Evolutionary conservation across 2,888 invertebrate species (phyloP).

Genomic region (Hyppa rectilinea): DNA sequence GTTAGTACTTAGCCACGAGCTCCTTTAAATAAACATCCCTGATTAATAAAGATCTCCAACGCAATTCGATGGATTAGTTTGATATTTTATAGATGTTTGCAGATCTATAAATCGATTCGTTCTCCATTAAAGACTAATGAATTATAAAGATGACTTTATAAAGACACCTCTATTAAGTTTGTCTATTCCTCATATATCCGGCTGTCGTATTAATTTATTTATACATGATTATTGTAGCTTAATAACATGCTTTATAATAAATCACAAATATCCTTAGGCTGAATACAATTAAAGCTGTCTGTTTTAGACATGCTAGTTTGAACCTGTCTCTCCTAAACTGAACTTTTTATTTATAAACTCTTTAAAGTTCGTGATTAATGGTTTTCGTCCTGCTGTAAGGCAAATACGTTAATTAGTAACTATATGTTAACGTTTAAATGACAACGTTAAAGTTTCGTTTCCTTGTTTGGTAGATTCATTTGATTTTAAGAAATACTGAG

Average conservation of each 20-base stretch:
- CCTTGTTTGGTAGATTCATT: slow-evolving; percentile 41
- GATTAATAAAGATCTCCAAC: not conserved
- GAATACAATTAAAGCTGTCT: slow-evolving; percentile 40
- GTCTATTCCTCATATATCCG: slow-evolving; percentile 17
- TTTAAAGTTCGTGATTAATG: slow-evolving; percentile 67
- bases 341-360: slow-evolving; percentile 63
- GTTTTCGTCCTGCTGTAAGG: slow-evolving; percentile 59
- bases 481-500: not conserved
- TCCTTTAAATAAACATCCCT: not conserved
- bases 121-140: not conserved
- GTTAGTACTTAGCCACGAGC: too few relatives aligned
- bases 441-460: slow-evolving; percentile 47
- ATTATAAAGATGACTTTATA: slow-evolving; percentile 28
- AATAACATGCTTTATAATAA: slow-evolving; percentile 42
- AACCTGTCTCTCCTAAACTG: slow-evolving; percentile 54
- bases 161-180: slow-evolving; percentile 16
- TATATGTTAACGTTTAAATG: slow-evolving; percentile 58
- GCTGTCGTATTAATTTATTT: slow-evolving; percentile 48
- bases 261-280: slow-evolving; percentile 52
- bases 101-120: not conserved
- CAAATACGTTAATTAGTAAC: slow-evolving; percentile 68
- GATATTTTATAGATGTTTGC: not conserved
- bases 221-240: slow-evolving; percentile 35
- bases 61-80: not conserved
- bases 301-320: slow-evolving; percentile 39